Base-by-base conservation (phyloP, 2,113 vertebrate species). In the Chinchilla lanigera region DNA sequence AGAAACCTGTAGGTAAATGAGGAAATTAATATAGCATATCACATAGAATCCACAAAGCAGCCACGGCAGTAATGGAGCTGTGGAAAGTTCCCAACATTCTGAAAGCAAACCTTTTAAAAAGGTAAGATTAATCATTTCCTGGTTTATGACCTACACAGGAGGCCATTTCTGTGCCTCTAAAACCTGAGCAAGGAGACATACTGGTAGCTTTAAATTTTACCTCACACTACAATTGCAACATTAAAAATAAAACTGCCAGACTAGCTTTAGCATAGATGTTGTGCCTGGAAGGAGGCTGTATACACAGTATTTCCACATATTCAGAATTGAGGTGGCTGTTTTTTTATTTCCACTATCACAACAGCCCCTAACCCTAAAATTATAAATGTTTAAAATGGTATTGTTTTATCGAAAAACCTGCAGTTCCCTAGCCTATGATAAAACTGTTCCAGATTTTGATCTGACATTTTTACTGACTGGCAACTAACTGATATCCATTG, bases 181-280 rank as follows among this genome's bases (percentile, higher is more conserved):
- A 54, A 65, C 61, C 65, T 91, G 78, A 28, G 54, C 61, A 47
- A 96, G 65, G 50, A 95, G 71, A 86, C 38, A 47, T 28, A 56
- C 50, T 41, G 26, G 60, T 85, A 73, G 75, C 71, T 91, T 89
- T 73, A 92, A 71, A 89, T 94, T 94, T 96, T 83, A 80, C 47
- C n/a, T 95, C 20, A 7, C 16, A 10, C 73, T 83, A 26, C 86
- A 90, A 89, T n/a, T 81, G n/a, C 73, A 94, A 87, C 89, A 77
- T 78, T 83, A 61, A 97, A 96, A 96, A 90, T 90, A 92, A 96
- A 94, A 56, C 65, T 67, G 24, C 88, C 63, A 84, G 58, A 44
- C 19, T 30, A 60, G 28, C 30, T 93, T 89, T 86, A 71, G 93
- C 65, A 73, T 26, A 67, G 88, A 71, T 54, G 63, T 63, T 69